These are phyloP conservation scores for Cerceris rybyensis DNA, from an alignment of 2,888 invertebrate species.

Conservation along the genomic window DNA sequence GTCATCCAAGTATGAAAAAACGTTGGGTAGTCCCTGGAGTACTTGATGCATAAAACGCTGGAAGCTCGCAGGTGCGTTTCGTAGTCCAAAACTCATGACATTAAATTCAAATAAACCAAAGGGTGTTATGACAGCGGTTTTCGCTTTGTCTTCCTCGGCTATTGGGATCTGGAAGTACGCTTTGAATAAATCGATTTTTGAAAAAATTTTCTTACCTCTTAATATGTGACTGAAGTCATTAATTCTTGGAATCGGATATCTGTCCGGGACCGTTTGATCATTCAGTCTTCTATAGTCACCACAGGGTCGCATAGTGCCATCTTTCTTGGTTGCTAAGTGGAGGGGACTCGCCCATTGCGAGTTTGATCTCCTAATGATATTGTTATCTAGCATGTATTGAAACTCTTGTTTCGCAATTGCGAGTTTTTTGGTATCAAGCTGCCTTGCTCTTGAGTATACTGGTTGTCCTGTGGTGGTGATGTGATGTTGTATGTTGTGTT, in stretches of 20 bases:
- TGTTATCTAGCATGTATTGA: slow-evolving; percentile 2
- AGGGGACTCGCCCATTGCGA: neutral
- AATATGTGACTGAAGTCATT: neutral
- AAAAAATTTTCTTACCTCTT: slow-evolving; percentile 6
- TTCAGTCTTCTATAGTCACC: slow-evolving; percentile 11
- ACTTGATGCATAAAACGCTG: slow-evolving; percentile 18
- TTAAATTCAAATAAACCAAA: slow-evolving; percentile 15
- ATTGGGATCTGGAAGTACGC: slow-evolving; percentile 16
- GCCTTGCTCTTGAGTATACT: neutral
- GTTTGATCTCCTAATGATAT: slow-evolving; percentile 3
- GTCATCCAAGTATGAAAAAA: slow-evolving; percentile 17
- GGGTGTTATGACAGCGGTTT: slow-evolving; percentile 19
- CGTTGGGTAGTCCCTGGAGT: neutral
- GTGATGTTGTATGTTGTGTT: neutral
- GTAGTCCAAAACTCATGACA: slow-evolving; percentile 11
- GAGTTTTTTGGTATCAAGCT: neutral
- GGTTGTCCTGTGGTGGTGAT: slow-evolving; percentile 1
- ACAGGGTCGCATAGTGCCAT: neutral
- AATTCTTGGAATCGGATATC: slow-evolving; percentile 8
- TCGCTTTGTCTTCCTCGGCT: neutral
- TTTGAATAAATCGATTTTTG: slow-evolving; percentile 13
- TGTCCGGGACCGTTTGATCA: neutral
- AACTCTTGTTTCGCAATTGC: slow-evolving; percentile 8
- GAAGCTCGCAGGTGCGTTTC: slow-evolving; percentile 12
- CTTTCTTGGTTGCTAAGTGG: slow-evolving; percentile 8